Evolutionary conservation across 2,888 invertebrate species (phyloP).

Genomic region (Sinhomidia bicolor): DNA sequence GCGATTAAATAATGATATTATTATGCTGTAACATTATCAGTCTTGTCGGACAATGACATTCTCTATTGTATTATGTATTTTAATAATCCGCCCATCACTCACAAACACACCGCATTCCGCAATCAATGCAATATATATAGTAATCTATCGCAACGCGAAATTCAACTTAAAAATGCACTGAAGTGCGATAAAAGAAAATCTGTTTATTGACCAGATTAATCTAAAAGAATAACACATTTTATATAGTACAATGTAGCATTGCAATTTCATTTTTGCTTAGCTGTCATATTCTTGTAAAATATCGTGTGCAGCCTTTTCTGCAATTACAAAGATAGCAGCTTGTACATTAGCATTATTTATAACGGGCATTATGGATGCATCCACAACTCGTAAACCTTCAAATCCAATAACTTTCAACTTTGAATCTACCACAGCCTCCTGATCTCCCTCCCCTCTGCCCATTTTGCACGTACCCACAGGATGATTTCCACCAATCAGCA

Average conservation of each 20-base stretch:
- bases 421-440: conserved; percentile 52
- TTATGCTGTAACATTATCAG: too few species aligned
- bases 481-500: conserved; percentile 45
- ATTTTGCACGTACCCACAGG: conserved; percentile 54
- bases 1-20: too few species aligned
- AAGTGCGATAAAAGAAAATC: neutral
- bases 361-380: conserved; percentile 51
- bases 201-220: neutral
- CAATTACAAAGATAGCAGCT: conserved; percentile 46
- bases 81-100: too few species aligned
- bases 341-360: conserved; percentile 58
- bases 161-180: too few species aligned
- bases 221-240: too few species aligned
- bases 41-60: neutral
- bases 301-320: conserved; percentile 41
- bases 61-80: too few species aligned
- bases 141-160: too few species aligned
- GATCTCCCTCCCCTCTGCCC: neutral
- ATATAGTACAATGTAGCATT: neutral
- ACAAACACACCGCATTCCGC: too few species aligned
- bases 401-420: conserved; percentile 47
- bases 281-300: conserved; percentile 35
- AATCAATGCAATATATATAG: too few species aligned
- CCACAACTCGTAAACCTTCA: conserved; percentile 35
- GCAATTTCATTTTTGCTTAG: neutral